Evolutionary conservation across 2,888 invertebrate species (phyloP), one percentile per base, ranked within the genome.

Genomic region (Diachrysia chrysitis): DNA sequence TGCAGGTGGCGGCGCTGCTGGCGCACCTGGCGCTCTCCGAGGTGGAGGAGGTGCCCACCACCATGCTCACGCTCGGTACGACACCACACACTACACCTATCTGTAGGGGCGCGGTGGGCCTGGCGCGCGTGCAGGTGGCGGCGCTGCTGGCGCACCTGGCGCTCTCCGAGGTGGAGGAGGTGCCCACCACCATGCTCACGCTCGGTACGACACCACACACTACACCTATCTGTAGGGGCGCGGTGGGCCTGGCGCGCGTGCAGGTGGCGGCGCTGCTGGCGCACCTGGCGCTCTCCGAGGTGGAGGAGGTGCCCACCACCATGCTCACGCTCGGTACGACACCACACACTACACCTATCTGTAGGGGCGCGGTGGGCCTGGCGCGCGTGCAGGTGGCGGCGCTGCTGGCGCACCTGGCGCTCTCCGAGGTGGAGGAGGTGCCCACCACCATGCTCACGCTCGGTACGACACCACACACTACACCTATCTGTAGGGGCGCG

Each of bases 221-320:
- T 48, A 2, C 29, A 3, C 14, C 10, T 0, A 16, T n/a, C 42
- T 16, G 10, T 9, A 32, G 32, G 9, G 19, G 88, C 42, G 83
- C 96, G 96, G 97, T 97, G 96, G 93, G 96, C 61, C 79, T 97
- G 97, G 76, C 96, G 79, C 97, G 98, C 70, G 87, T 96, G 75
- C 97, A 98, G 91, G 97, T 98, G 81, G 97, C 97, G 71, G 97
- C 97, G 88, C 96, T 99, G 80, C 96, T 98, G 86, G 97, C 97
- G 77, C 97, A 97, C 66, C 95, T 98, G 83, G 95, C 98, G 79
- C 95, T 96, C 75, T 97, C 97, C 62, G 97, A 97, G 87, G 97
- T 97, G 88, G 93, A 96, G 79, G 96, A 96, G 85, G 96, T 99
- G 83, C 96, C 97, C 88, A 95, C 96, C 87, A 97, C 97, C 92